Conservation (phyloP, 2,113 vertebrate genomes). For the Neodontobutis hainanensis region DNA sequence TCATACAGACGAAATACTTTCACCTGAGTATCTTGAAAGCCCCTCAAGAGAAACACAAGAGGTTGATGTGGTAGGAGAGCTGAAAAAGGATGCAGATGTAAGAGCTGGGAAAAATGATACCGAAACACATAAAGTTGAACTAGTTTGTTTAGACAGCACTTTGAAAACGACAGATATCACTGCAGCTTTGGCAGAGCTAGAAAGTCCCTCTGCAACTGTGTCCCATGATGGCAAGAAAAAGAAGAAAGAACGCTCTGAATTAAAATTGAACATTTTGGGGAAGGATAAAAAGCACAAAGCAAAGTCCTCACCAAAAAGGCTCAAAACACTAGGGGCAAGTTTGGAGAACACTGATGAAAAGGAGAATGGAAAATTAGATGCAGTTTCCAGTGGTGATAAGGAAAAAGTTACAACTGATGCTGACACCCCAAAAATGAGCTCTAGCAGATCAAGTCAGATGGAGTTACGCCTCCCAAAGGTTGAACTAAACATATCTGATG, state of each 20-base stretch:
- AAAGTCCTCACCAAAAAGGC: conserved; percentile 64
- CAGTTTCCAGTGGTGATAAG: conserved; percentile 34
- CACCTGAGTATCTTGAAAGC: conserved; percentile 53
- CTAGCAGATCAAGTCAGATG: conserved; percentile 29
- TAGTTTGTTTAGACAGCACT: conserved; percentile 70
- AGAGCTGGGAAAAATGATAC: conserved; percentile 42
- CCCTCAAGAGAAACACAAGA: conserved; percentile 46
- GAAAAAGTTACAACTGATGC: conserved; percentile 36
- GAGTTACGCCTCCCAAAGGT: conserved; percentile 53
- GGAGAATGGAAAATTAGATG: conserved; percentile 33
- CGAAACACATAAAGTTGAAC: conserved; percentile 65
- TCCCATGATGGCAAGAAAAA: conserved; percentile 70
- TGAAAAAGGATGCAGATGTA: conserved; percentile 26
- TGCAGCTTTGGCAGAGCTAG: conserved; percentile 51
- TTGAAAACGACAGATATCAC: conserved; percentile 75
- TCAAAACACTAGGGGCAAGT: conserved; percentile 67
- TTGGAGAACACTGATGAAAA: conserved; percentile 57
- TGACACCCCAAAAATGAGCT: conserved; percentile 27
- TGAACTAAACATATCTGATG: conserved; percentile 59
- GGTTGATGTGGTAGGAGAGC: conserved; percentile 36
- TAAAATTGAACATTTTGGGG: conserved; percentile 72
- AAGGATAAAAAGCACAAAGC: conserved; percentile 70
- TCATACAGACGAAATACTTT: conserved; percentile 54
- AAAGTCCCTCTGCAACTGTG: conserved; percentile 28
- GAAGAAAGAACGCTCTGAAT: conserved; percentile 74